A percentile compares a stretch with the other conserved stretches of the same genome.
Evolutionary conservation across 2,888 invertebrate genomes (phyloP).

Genomic region (Megamerina dolium): DNA sequence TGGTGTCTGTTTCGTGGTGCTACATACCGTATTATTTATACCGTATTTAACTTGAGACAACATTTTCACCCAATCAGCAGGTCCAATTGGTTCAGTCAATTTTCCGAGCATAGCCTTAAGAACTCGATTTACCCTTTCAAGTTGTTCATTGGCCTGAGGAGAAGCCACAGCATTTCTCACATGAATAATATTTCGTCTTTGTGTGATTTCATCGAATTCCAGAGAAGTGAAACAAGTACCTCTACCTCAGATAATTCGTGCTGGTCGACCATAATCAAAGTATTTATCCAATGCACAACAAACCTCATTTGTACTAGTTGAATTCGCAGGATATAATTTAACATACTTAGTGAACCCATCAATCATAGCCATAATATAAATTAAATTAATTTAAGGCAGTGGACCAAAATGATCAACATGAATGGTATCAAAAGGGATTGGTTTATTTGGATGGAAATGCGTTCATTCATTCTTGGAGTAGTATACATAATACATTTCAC

Average conservation of each 20-base stretch:
- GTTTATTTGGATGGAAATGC: slow-evolving; percentile 6
- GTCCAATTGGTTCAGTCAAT: too few species aligned
- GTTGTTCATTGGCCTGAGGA: background rate
- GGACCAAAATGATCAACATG: slow-evolving; percentile 11
- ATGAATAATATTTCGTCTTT: too few species aligned
- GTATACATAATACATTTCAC: slow-evolving; percentile 11
- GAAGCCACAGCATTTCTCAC: too few species aligned
- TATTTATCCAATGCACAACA: too few species aligned
- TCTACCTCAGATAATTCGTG: slow-evolving; percentile 6
- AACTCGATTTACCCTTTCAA: too few species aligned
- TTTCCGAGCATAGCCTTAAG: too few species aligned
- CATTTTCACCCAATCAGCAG: too few species aligned
- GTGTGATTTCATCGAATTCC: slow-evolving; percentile 8
- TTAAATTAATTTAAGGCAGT: slow-evolving; percentile 4
- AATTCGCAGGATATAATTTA: background rate
- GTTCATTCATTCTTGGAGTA: background rate
- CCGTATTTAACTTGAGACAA: too few species aligned
- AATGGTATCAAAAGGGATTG: too few species aligned
- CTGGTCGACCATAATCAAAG: slow-evolving; percentile 7
- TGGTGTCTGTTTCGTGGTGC: too few species aligned
- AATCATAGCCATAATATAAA: slow-evolving; percentile 4
- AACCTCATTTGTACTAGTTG: slow-evolving; percentile 2
- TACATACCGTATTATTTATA: too few species aligned
- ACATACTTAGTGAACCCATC: slow-evolving; percentile 4
- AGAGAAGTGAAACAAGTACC: slow-evolving; percentile 8